A percentile compares a stretch with the other conserved stretches of the same genome.
Evolutionary conservation across 2,888 invertebrate species (phyloP).

Genomic region (Punctoribates punctum): DNA sequence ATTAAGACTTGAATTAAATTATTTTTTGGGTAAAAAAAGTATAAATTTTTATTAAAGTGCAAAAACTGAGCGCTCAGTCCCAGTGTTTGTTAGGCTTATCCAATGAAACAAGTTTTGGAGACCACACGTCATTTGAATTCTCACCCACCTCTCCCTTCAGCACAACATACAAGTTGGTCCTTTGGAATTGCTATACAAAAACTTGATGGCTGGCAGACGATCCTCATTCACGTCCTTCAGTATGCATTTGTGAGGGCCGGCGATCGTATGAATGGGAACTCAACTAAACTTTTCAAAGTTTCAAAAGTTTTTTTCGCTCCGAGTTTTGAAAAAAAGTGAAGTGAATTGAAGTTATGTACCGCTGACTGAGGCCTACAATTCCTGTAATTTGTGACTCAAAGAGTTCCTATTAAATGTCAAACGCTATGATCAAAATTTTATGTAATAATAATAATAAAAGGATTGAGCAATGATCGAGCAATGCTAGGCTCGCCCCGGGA

Average conservation of each 20-base stretch:
- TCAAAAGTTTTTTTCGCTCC: no score
- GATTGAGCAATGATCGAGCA: neutral
- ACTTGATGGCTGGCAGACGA: slow-evolving; percentile 29
- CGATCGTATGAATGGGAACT: slow-evolving; percentile 9
- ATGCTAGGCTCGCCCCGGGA: neutral
- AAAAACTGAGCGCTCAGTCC: no score
- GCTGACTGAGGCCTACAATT: neutral
- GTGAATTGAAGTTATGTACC: neutral
- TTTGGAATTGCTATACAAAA: neutral
- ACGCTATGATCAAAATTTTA: neutral
- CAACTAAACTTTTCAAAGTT: neutral
- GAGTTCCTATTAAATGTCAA: slow-evolving; percentile 24
- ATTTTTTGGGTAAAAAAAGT: no score
- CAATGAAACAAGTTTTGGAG: slow-evolving; percentile 27
- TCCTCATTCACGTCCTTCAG: slow-evolving; percentile 30
- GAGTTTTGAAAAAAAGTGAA: no score
- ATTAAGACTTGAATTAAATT: no score
- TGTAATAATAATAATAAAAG: neutral
- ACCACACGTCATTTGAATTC: slow-evolving; percentile 23
- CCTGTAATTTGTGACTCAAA: neutral
- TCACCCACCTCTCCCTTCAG: neutral
- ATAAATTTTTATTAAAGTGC: neutral
- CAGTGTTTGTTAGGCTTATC: neutral
- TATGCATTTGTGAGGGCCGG: neutral
- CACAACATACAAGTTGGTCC: neutral